Percentiles rank a stretch among this genome's conserved stretches.
These are phyloP conservation scores for Scolopax bukidnonensis DNA, from an alignment of 2,797 vertebrate species.

Conservation along the genomic window DNA sequence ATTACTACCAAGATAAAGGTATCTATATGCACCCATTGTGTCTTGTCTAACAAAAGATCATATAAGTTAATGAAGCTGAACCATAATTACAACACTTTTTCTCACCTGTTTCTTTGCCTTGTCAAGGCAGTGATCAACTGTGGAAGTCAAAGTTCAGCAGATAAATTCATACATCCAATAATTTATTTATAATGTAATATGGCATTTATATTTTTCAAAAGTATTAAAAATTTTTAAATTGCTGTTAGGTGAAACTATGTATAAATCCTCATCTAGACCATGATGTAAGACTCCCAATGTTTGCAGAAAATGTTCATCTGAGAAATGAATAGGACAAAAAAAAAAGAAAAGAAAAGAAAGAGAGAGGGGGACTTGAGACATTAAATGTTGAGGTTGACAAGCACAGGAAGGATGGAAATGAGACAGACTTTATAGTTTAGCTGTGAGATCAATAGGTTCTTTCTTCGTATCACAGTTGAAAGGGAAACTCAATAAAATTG, in stretches of 20 bases:
- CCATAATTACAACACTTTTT: background rate
- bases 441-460: background rate
- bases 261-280: background rate
- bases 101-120: background rate
- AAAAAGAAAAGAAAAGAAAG: too few relatives aligned
- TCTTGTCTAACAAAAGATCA: background rate
- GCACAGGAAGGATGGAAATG: background rate
- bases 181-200: slow-evolving; percentile 29
- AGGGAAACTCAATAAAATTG: background rate
- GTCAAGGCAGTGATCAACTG: background rate
- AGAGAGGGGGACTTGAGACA: background rate
- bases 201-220: background rate
- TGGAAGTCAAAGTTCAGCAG: background rate
- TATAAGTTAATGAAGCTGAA: background rate
- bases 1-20: background rate
- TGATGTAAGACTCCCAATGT: background rate
- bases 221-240: background rate
- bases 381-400: background rate
- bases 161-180: background rate
- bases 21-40: fast-evolving
- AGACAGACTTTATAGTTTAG: background rate
- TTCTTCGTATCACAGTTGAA: background rate
- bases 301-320: background rate
- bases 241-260: background rate
- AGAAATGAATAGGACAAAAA: background rate